Evolutionary conservation across 2,797 vertebrate genomes (phyloP).

Genomic region (Myiotriccus ornatus): DNA sequence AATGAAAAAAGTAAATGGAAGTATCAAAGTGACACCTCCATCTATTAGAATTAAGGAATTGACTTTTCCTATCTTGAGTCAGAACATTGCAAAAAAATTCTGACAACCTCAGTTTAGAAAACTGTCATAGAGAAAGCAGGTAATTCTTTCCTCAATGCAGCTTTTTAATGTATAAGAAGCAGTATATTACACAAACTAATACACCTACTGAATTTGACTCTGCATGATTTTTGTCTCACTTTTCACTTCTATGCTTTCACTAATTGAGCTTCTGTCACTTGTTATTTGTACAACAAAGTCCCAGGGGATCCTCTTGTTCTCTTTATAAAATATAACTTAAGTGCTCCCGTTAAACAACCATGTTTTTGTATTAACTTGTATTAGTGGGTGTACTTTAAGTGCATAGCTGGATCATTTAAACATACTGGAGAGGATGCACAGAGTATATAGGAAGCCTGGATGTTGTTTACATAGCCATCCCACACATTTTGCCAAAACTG

Average conservation of each 20-base stretch:
- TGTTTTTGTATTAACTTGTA: not conserved
- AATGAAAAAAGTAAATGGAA: conserved; percentile 51
- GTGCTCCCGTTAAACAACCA: not conserved
- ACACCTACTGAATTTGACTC: not conserved
- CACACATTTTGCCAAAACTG: not conserved
- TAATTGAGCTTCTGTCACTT: conserved; percentile 27
- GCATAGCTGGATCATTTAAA: not conserved
- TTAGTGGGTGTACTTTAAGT: not conserved
- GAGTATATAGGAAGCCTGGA: not conserved
- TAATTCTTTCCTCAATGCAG: not conserved
- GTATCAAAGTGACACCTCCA: conserved; percentile 32
- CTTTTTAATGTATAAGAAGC: not conserved
- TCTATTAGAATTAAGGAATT: conserved; percentile 50
- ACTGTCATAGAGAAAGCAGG: not conserved
- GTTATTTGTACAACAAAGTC: conserved; percentile 32
- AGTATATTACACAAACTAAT: not conserved
- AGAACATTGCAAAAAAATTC: conserved; percentile 29
- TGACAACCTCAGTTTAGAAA: conserved; percentile 42
- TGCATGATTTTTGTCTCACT: not conserved
- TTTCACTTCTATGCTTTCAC: not conserved
- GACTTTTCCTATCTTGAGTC: not conserved
- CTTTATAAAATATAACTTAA: not conserved
- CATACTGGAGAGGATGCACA: not conserved
- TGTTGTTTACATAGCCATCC: conserved; percentile 20
- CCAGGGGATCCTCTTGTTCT: conserved; percentile 1